Base-by-base conservation (phyloP, 2,113 vertebrate genomes). In the Speoplatyrhinus poulsoni region DNA sequence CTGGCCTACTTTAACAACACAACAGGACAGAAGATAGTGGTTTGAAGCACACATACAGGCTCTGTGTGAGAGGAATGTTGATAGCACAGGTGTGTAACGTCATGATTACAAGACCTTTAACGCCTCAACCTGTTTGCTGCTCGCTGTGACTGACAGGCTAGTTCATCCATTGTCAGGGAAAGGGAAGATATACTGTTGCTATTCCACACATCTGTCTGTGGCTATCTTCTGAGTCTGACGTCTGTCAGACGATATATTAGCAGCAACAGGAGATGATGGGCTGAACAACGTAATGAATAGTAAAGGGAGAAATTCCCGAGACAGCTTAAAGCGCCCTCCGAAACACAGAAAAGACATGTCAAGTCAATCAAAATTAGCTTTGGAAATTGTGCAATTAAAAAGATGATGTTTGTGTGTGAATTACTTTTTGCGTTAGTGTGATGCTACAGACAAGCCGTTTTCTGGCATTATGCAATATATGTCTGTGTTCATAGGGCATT, bases 241-340 rank as follows among this genome's bases (percentile, higher is more conserved):
- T 62, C 75, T 85, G 70, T 75, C 83, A 54, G 61, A 59, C 71
- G 75, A 71, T 79, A 83, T 69, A 86, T 83, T 81, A 70, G 50
- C 65, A 71, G 36, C 80, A 76, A 76, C 53, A 70, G 65, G 75
- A 77, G 72, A 66, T 12, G 75, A 78, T 83, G 78, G 26, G 85
- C 80, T 80, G 78, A 87, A 76, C 74, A 54, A 60, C 52, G 26
- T 66, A 60, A 56, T 77, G 79, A 69, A 50, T 69, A 62, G 55
- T 62, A 79, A 85, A 76, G 68, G 58, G 48, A 76, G 61, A 12
- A 56, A 69, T 69, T 64, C 46, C 54, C 53, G 11, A 52, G 65
- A 66, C 62, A 17, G 76, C 62, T 79, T 72, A 76, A 73, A 60
- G 60, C 10, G 36, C 67, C 60, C 49, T 57, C 50, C 52, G 36